Evolutionary conservation across 92 coral and sea anemone genomes (phyloP).

Genomic region (Ricordea florida): DNA sequence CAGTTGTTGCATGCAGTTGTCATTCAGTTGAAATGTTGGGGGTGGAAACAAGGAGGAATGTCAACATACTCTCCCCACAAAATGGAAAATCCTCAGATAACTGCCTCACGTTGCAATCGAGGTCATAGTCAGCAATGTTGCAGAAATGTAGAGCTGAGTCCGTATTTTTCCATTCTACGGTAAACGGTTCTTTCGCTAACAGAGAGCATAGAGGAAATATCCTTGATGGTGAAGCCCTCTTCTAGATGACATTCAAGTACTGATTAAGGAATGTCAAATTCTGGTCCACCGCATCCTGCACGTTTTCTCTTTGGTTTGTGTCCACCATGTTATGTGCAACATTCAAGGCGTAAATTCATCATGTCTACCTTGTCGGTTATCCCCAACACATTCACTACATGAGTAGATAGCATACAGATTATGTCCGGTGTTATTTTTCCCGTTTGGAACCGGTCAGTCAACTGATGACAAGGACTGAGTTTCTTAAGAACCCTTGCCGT

Average conservation of each 20-base stretch:
- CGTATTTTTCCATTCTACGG: conserved; percentile 62
- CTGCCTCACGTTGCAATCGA: conserved; percentile 36
- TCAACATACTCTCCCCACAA: conserved; percentile 68
- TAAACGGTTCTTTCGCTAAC: conserved; percentile 68
- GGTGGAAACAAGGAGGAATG: conserved; percentile 28
- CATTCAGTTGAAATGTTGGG: too few relatives aligned
- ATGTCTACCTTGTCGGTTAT: conserved; percentile 44
- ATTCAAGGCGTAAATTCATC: conserved; percentile 65
- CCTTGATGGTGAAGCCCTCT: conserved; percentile 63
- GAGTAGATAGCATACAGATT: conserved; percentile 42
- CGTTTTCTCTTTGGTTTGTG: conserved; percentile 33
- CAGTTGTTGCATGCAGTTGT: too few relatives aligned
- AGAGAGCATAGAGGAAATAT: conserved; percentile 34
- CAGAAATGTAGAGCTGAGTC: conserved; percentile 39
- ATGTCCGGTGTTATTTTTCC: conserved; percentile 67
- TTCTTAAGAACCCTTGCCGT: conserved; percentile 13
- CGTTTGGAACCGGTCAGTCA: conserved; percentile 6
- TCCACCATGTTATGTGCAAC: conserved; percentile 59
- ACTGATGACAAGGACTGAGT: conserved; percentile 21
- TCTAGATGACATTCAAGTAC: conserved; percentile 49
- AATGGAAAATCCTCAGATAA: conserved; percentile 54
- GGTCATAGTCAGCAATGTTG: conserved; percentile 61
- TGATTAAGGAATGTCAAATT: conserved; percentile 38
- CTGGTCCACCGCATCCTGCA: conserved; percentile 36
- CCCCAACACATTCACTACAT: conserved; percentile 51